Evolutionary conservation across 2,888 invertebrate species (phyloP).

Genomic region (Ophraella communa): DNA sequence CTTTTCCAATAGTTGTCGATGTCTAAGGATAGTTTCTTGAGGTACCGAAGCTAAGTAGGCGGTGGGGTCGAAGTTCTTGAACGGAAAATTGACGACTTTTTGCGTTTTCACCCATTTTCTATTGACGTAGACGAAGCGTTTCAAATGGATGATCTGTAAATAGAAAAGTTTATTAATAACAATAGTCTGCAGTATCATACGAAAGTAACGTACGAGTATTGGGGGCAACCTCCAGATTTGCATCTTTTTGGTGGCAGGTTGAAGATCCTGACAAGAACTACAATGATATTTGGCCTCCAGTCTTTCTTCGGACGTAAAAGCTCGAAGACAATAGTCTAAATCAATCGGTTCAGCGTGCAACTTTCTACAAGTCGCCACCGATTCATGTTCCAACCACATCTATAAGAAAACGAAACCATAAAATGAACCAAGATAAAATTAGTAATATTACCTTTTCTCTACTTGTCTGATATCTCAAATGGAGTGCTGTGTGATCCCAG

Average conservation of each 20-base stretch:
- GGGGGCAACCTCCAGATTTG: conserved; percentile 93
- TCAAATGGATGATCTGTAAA: conserved; percentile 85
- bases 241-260: conserved; percentile 87
- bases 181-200: not conserved
- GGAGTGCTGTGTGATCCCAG: conserved; percentile 94
- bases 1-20: conserved; percentile 65
- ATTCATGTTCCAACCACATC: conserved; percentile 78
- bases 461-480: conserved; percentile 71
- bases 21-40: conserved; percentile 74
- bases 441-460: conserved; percentile 52
- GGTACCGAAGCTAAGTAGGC: conserved; percentile 84
- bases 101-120: conserved; percentile 94
- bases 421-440: not conserved
- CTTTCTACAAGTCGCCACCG: conserved; percentile 72
- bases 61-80: conserved; percentile 85
- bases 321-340: conserved; percentile 82
- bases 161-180: conserved; percentile 1
- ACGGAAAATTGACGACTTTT: conserved; percentile 89
- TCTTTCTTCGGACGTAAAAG: conserved; percentile 87
- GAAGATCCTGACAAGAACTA: conserved; percentile 80
- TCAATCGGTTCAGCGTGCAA: conserved; percentile 84
- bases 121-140: conserved; percentile 89
- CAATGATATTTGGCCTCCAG: conserved; percentile 88
- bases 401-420: conserved; percentile 51
- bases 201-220: conserved; percentile 70